Evolutionary conservation across 2,113 vertebrate genomes (phyloP).

Genomic region (Lichenostomus cassidix): DNA sequence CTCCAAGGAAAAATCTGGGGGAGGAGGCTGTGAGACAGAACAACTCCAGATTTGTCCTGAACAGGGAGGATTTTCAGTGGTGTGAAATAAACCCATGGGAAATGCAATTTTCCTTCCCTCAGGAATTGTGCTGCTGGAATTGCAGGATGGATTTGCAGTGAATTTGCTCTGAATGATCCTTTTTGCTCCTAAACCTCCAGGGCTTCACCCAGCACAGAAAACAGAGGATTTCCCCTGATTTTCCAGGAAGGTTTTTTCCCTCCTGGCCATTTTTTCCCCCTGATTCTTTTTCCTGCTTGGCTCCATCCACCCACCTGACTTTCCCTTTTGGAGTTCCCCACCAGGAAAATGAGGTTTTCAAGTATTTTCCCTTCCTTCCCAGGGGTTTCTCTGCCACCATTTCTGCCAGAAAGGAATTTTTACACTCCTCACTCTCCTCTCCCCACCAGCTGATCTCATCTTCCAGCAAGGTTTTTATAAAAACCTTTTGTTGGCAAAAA

Average conservation of each 20-base stretch:
- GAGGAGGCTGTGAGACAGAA: neutral
- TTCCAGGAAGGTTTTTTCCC: neutral
- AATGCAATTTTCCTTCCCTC: neutral
- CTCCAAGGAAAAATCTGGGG: neutral
- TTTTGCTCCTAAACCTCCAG: neutral
- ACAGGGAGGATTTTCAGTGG: neutral
- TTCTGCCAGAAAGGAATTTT: neutral
- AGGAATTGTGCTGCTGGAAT: neutral
- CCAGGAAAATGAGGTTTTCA: neutral
- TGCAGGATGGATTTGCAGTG: neutral
- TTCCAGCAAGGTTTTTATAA: neutral
- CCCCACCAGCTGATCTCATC: neutral
- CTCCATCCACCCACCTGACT: neutral
- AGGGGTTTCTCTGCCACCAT: neutral
- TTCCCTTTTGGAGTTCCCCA: neutral
- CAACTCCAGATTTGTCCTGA: neutral
- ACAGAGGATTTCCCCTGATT: neutral
- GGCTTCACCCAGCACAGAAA: neutral
- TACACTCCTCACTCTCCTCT: neutral
- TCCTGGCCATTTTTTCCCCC: fast-evolving
- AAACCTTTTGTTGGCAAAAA: neutral
- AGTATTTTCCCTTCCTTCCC: neutral
- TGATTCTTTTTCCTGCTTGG: neutral
- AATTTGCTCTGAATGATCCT: no score
- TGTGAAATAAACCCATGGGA: neutral